Evolutionary conservation across 2,888 invertebrate species (phyloP), one percentile per base, ranked within the genome.

Genomic region (Drosophila anomalata): DNA sequence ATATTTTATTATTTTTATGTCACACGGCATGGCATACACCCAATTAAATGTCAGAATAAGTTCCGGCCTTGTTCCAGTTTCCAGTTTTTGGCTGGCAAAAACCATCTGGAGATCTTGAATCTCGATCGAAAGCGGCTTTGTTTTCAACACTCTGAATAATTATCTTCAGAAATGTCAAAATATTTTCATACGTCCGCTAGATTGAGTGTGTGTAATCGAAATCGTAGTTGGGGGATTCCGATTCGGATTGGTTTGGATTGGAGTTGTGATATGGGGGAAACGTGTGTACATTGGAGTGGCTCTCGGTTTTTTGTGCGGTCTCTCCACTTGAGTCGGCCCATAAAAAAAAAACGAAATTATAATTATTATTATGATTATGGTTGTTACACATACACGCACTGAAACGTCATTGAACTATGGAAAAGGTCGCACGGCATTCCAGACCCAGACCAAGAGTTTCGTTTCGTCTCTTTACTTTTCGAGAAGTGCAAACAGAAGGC

Each of bases 321-420:
- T 48, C 67, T 58, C 62, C 87, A 82, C 87, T 82, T 61, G 75
- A 79, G 62, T 31, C 53, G 69, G 69, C 24, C 63, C 55, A 72
- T 72, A 82, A 77, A 73, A 80, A 83, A 86, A 86, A 77, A 73
- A 80, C 75, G 83, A 86, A 77, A 75, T 66, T 71, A 78, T 66
- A 56, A 85, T 72, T 69, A 76, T 84, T 78, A 75, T 84, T 48
- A 87, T 83, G 65, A 82, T 82, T 77, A 88, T 70, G 75, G 41
- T 59, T 53, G 41, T 48, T 55, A 61, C 55, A 52, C 73, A 55
- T 33, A 56, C 65, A 55, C 44, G 54, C 41, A 60, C 59, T 57
- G 60, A 72, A 79, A 77, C 89, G 87, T 88, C 88, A 89, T 87
- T 87, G 89, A 87, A 87, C 87, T 89, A 75, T 83, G 75, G 47